These are phyloP conservation scores for Eurosta solidaginis DNA, from an alignment of 1,140 invertebrate species.

Conservation along the genomic window DNA sequence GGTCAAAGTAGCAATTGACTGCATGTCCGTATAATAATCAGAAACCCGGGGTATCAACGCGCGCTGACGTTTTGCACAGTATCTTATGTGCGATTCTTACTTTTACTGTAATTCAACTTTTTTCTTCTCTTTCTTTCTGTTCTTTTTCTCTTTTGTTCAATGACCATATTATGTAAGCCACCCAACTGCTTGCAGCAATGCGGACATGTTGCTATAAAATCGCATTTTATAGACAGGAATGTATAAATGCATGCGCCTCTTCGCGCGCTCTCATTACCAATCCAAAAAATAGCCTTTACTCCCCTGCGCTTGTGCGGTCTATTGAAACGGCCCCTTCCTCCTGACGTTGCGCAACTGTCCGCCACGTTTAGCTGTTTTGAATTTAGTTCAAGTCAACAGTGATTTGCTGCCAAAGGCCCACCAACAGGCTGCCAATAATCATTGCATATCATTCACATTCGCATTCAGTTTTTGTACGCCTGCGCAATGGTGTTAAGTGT, in stretches of 20 bases:
- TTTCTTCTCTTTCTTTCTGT: neutral
- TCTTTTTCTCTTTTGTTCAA: neutral
- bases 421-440: slow-evolving; percentile 1
- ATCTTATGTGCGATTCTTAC: neutral
- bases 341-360: neutral
- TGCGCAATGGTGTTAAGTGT: slow-evolving; percentile 2
- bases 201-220: neutral
- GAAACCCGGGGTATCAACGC: neutral
- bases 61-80: neutral
- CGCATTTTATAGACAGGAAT: slow-evolving; percentile 6
- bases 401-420: slow-evolving; percentile 22
- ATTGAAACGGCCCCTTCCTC: neutral
- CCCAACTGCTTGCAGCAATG: neutral
- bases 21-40: neutral
- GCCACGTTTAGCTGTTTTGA: neutral
- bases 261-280: neutral
- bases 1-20: neutral
- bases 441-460: neutral
- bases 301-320: neutral
- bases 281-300: neutral
- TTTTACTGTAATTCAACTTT: neutral
- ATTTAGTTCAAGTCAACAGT: neutral
- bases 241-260: neutral
- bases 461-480: neutral
- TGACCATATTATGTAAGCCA: neutral